phyloP scores from a whole-genome alignment of 92 coral and sea anemone species.

The Umimayanthus chanpuru region DNA sequence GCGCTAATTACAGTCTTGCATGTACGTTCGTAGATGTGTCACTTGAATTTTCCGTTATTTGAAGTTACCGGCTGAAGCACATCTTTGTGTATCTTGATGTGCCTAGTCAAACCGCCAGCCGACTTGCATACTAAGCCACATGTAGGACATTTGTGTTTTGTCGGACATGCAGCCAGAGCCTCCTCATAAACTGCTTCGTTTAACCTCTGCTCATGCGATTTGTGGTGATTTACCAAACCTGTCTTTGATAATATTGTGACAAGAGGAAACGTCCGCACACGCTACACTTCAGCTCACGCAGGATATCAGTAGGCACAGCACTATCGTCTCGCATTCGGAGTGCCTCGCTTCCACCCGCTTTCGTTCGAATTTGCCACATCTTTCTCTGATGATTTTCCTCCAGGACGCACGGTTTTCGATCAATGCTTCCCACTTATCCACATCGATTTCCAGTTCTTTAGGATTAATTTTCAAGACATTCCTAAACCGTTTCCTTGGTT shows the following conservation, averaged over 20 bases:
- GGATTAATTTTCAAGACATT: slow-evolving; percentile 13
- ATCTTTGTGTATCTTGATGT: slow-evolving; percentile 30
- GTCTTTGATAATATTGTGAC: not conserved
- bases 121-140: slow-evolving; percentile 37
- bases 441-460: slow-evolving; percentile 4
- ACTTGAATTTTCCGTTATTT: not conserved
- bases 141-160: slow-evolving; percentile 18
- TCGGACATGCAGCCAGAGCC: not conserved
- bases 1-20: slow-evolving; percentile 1
- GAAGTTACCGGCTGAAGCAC: slow-evolving; percentile 15
- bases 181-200: too few relatives aligned
- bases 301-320: not conserved
- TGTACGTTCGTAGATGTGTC: slow-evolving; percentile 24
- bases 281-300: not conserved
- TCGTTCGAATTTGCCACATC: not conserved
- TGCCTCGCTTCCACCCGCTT: not conserved
- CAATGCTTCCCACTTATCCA: slow-evolving; percentile 27
- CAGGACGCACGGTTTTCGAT: slow-evolving; percentile 10
- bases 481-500: slow-evolving; percentile 10
- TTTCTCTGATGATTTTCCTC: not conserved
- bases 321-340: not conserved
- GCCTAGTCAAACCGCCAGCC: slow-evolving; percentile 35
- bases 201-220: too few relatives aligned
- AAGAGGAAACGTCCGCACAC: slow-evolving; percentile 20
- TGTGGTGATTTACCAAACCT: not conserved